Percentiles rank a stretch among this genome's conserved stretches.
Conservation (phyloP, 1,140 invertebrate genomes). For the Maconellicoccus hirsutus region DNA sequence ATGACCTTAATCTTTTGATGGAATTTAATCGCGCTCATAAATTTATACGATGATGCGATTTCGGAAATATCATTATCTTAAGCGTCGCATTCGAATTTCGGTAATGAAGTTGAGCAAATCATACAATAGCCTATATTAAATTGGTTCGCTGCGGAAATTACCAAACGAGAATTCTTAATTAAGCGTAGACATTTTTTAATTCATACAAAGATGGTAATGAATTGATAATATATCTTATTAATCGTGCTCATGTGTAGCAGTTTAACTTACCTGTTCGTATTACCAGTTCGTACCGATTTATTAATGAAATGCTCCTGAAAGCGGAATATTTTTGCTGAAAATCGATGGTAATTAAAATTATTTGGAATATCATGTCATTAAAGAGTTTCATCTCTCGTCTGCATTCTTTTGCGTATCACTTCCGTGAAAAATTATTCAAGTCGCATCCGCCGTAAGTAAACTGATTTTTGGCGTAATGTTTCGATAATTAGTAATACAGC, state of each 20-base stretch:
- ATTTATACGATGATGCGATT: too few relatives aligned
- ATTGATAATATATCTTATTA: background rate
- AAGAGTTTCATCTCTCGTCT: background rate
- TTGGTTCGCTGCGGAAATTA: constrained; percentile 11
- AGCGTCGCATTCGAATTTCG: too few relatives aligned
- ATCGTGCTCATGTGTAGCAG: background rate
- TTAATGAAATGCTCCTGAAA: constrained; percentile 15
- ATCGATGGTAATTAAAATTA: constrained; percentile 4
- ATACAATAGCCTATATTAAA: background rate
- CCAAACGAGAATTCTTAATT: background rate
- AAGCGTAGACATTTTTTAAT: background rate
- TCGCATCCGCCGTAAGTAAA: background rate
- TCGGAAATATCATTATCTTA: too few relatives aligned
- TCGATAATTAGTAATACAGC: too few relatives aligned
- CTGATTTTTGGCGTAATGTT: too few relatives aligned
- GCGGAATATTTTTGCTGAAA: constrained; percentile 9
- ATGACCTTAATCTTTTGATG: too few relatives aligned
- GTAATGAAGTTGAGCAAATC: background rate
- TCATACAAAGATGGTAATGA: background rate
- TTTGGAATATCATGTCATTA: constrained; percentile 6
- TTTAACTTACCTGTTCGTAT: background rate
- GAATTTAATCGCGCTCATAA: too few relatives aligned
- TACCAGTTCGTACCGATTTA: background rate
- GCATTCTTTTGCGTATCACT: background rate
- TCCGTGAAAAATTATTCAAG: background rate